phyloP scores from a whole-genome alignment of 37 sponge, comb jelly and placozoan genomes.

The Hormiphora californensis region DNA sequence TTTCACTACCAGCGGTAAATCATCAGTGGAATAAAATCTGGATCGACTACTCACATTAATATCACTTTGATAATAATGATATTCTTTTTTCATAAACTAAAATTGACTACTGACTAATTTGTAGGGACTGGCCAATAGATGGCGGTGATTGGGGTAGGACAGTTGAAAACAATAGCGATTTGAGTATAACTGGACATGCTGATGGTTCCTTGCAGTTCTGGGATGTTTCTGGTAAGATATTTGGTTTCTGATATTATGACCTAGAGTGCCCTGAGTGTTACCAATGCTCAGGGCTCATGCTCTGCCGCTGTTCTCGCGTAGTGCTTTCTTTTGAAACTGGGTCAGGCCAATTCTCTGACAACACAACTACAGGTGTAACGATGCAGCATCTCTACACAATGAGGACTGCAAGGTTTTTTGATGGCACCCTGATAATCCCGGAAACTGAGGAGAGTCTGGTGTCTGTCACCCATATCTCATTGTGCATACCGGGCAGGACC shows the following conservation, averaged over 20 bases:
- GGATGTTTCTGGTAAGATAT: conserved; percentile 52
- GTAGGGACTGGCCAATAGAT: conserved; percentile 22
- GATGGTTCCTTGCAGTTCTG: conserved; percentile 52
- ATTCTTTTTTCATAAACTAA: no score
- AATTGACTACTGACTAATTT: no score
- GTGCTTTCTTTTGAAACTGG: no score
- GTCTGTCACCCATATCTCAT: neutral
- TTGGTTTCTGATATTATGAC: no score
- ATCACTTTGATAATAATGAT: no score
- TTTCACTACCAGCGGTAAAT: no score
- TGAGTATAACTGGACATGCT: conserved; percentile 32
- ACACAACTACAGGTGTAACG: conserved; percentile 8
- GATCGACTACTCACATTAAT: no score
- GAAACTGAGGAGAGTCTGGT: conserved; percentile 21
- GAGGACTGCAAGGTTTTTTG: neutral
- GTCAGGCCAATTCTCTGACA: no score
- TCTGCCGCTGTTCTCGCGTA: no score
- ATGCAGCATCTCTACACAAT: conserved; percentile 17
- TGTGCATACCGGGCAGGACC: conserved; percentile 6
- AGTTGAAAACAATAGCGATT: conserved; percentile 41
- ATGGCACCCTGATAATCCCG: neutral
- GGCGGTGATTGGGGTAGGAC: conserved; percentile 35
- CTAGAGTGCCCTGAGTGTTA: no score
- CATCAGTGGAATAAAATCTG: no score
- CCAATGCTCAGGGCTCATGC: no score